Conservation (phyloP, 2,888 invertebrate species). For the Caenorhabditis angaria region DNA sequence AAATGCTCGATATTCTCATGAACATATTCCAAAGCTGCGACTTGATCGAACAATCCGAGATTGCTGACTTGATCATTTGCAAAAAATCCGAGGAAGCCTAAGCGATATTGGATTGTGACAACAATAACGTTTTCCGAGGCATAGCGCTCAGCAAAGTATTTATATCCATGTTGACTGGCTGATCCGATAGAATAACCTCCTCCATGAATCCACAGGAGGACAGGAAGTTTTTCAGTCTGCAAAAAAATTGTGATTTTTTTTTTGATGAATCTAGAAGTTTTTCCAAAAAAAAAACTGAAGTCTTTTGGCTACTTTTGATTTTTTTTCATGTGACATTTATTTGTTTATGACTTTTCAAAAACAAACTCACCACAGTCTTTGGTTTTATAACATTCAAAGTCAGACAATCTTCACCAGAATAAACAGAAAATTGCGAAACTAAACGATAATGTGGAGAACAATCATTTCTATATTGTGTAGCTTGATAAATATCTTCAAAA, state of each 20-base stretch:
- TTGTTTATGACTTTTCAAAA: not conserved
- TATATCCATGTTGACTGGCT: constrained; percentile 57
- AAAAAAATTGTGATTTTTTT: constrained; percentile 8
- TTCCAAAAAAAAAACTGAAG: constrained; percentile 7
- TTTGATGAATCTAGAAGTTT: not conserved
- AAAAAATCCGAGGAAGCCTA: constrained; percentile 83
- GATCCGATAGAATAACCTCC: constrained; percentile 87
- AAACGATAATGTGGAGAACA: constrained; percentile 53
- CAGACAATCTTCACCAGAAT: constrained; percentile 83
- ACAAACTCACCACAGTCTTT: constrained; percentile 16
- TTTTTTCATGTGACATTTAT: not conserved
- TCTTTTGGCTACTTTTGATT: not conserved
- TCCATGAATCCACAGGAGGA: constrained; percentile 93
- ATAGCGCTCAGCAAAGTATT: constrained; percentile 55
- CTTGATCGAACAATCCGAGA: constrained; percentile 64
- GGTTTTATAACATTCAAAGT: constrained; percentile 85
- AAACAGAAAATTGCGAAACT: constrained; percentile 27
- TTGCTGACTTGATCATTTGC: constrained; percentile 51
- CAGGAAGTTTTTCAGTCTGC: constrained; percentile 78
- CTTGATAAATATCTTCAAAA: constrained; percentile 59
- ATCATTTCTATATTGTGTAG: constrained; percentile 51
- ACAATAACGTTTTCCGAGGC: constrained; percentile 84
- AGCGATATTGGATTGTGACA: constrained; percentile 89
- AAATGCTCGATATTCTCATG: constrained; percentile 36
- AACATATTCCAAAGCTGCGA: constrained; percentile 56